Base-by-base conservation (phyloP, 1,140 invertebrate genomes). In the Magallana ariakensis region DNA sequence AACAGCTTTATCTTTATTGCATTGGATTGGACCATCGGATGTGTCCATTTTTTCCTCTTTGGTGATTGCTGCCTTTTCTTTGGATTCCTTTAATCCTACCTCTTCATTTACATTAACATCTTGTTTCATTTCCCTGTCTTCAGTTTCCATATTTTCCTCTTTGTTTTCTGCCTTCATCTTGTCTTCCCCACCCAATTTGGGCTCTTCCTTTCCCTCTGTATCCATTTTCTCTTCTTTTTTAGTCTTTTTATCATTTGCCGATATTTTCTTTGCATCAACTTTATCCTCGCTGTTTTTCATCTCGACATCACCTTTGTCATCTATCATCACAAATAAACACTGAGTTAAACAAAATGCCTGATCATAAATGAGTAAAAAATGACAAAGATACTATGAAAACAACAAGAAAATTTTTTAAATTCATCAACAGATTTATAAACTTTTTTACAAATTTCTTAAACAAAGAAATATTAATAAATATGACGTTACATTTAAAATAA, bases 131-230 rank as follows among this genome's bases (percentile, higher is more conserved):
- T 75, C 66, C 22, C 33, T 75, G 11, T 13, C 66, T 75, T 75
- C 66, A 75, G 66, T 75, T 75, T 75, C 66, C 66, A 75, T 75
- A 19, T 33, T 22, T 75, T 75, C 66, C 22, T 75, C 66, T 26
- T 10, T 26, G 13, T 9, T 13, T 16, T 60, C 58, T n/a, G 15
- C n/a, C n/a, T 60, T 60, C 9, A 60, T 16, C 5, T 60, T n/a
- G 3, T 13, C 11, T 10, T 75, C 19, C 46, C 46, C 53, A 9
- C 19, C 46, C 26, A 33, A 19, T 80, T 26, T 26, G 16, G 46
- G 70, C 22, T 55, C 53, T 16, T 46, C 19, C 19, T 56, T 82
- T 53, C 33, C 46, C 16, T 55, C 55, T 54, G 46, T 82, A 7
- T 82, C 55, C 55, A 54, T 82, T 82, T 55, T 54, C 16, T 82